Evolutionary conservation across 2,113 vertebrate genomes (phyloP), one percentile per base, ranked within the genome.

Genomic region (Gyps fulvus): DNA sequence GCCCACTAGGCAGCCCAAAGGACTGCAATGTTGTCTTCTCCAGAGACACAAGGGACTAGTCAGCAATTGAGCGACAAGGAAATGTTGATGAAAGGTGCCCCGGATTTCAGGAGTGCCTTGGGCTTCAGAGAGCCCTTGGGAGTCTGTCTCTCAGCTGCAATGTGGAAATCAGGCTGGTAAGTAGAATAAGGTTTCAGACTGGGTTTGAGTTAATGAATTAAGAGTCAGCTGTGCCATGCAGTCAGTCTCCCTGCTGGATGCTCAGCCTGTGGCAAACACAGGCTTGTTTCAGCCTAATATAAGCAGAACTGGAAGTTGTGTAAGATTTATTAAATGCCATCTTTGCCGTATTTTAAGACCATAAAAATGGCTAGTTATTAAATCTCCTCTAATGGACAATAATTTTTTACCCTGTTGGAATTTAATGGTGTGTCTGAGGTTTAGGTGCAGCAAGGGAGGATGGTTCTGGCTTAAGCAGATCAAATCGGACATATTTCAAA

Each of bases 11-110:
- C 50, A 52, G 38, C 34, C 40, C 22, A 11, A 54, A 55, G 42
- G 55, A 19, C 63, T 49, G 18, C 5, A 15, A 2, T 0, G 0
- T 10, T 38, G 6, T 50, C 43, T 59, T 71, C 43, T 31, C 16
- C 52, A 65, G 9, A 73, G 40, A 16, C 20, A 13, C 18, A 13
- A 15, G 0, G 5, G 14, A 58, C 43, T 65, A 25, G 20, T 23
- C 21, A 29, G 59, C 29, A 61, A 4, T 0, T 16, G 20, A 74
- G n/a, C 1, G 5, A 7, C 25, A 49, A 47, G 18, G 13, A 67
- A 61, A 27, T 19, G 22, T 11, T 70, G 58, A 58, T 18, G 27
- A 42, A 66, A 80, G 13, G 23, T 71, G 18, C 7, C 16, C 5
- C 20, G 23, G 9, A 3, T 58, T 47, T 73, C 63, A 10, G 20